Conservation (phyloP, 2,113 vertebrate genomes). For the Myodes glareolus region DNA sequence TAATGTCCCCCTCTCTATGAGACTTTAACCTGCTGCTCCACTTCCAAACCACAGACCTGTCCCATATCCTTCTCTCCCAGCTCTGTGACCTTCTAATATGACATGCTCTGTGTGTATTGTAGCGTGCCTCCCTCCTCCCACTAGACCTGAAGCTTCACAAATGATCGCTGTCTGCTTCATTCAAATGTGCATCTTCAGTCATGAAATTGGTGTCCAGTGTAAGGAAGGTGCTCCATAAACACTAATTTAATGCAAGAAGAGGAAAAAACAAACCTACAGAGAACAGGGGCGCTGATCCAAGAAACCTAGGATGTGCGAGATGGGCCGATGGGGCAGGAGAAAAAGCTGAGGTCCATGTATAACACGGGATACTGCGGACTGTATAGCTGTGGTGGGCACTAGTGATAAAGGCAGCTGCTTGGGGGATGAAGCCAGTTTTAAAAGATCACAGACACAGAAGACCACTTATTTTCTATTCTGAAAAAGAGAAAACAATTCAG, state of each 20-base stretch:
- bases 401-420: accelerated
- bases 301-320: background rate
- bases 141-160: accelerated
- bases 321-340: background rate
- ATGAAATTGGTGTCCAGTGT: accelerated
- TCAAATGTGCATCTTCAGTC: background rate
- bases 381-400: background rate
- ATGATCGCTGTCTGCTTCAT: background rate
- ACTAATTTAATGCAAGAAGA: background rate
- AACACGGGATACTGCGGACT: accelerated
- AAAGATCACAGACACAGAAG: accelerated
- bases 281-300: background rate
- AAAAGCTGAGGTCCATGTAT: too few relatives aligned
- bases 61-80: background rate
- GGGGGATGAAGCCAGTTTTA: background rate
- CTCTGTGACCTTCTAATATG: accelerated
- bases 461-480: background rate
- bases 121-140: background rate
- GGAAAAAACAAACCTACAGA: background rate
- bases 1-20: background rate
- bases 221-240: background rate
- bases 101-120: accelerated
- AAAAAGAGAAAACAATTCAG: background rate
- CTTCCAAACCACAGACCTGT: background rate
- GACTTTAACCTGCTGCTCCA: too few relatives aligned